Percentiles rank a stretch among this genome's conserved stretches.
These are phyloP conservation scores for Mesitornis unicolor DNA, from an alignment of 2,113 vertebrate genomes.

Conservation along the genomic window DNA sequence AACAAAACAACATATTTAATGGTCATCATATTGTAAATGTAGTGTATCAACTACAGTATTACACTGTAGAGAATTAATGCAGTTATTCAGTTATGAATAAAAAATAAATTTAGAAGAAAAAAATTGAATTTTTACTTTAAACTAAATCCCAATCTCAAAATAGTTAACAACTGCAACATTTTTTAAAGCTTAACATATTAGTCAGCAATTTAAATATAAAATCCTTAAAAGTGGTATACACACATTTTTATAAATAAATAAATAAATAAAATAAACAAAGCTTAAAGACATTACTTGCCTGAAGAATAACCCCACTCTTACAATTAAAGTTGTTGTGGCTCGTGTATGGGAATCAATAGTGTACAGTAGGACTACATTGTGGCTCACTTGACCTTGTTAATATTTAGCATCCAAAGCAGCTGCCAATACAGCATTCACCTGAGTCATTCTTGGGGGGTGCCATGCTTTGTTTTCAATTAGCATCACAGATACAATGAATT, in stretches of 20 bases:
- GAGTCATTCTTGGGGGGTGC: neutral
- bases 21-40: neutral
- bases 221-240: neutral
- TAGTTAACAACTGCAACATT: neutral
- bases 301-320: neutral
- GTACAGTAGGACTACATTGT: neutral
- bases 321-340: neutral
- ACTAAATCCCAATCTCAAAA: neutral
- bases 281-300: neutral
- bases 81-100: neutral
- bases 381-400: neutral
- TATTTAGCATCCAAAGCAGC: neutral
- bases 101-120: neutral
- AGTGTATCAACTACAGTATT: neutral
- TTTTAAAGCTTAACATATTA: neutral
- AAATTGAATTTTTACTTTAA: neutral
- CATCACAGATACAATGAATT: neutral
- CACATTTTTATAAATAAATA: neutral
- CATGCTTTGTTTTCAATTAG: neutral
- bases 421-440: neutral
- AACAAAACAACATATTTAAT: neutral
- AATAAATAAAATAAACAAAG: neutral
- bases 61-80: neutral
- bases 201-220: neutral
- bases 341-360: neutral